Evolutionary conservation across 2,888 invertebrate species (phyloP), one percentile per base, ranked within the genome.

Genomic region (Azorinus chamasolen): DNA sequence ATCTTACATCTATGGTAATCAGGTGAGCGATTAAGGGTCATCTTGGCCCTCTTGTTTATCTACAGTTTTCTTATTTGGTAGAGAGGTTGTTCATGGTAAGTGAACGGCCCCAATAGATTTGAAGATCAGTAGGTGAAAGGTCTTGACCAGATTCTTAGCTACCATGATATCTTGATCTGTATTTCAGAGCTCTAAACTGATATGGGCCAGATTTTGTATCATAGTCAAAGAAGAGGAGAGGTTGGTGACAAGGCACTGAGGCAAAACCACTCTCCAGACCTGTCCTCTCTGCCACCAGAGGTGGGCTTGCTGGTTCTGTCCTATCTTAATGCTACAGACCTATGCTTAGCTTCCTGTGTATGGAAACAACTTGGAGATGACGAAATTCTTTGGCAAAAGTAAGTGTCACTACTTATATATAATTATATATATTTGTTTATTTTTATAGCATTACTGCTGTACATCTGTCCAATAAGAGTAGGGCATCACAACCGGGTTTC

Each of bases 271-370:
- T 93, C 93, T 74, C 93, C 92, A 16, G 94, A 94, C 86, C 85
- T 94, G 45, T 85, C 87, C 8, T 83, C 91, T 41, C 87, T 94
- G 14, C 94, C 94, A 27, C 93, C 94, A 46, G 94, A 94, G 84
- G 77, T 94, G 43, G 91, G 93, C 54, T 85, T 94, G 12, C 85
- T 91, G 59, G 93, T 94, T 8, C 87, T 94, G 22, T 93, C 93
- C 20, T 90, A 94, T 79, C 88, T 94, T n/a, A 93, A 94, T 81
- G 94, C 94, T 12, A 94, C 94, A 20, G 94, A 94, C 75, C 89
- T 94, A 39, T 94, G 94, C 80, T 84, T 94, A 62, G 94, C 94
- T 20, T 91, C 93, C 2, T 94, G 94, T 89, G 94, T 94, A 4
- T 94, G 94, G 94, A 87, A 91, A 37, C 90, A 93, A 43, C 88